Evolutionary conservation across 2,888 invertebrate species (phyloP).

Genomic region (Chrysolina oricalcia): DNA sequence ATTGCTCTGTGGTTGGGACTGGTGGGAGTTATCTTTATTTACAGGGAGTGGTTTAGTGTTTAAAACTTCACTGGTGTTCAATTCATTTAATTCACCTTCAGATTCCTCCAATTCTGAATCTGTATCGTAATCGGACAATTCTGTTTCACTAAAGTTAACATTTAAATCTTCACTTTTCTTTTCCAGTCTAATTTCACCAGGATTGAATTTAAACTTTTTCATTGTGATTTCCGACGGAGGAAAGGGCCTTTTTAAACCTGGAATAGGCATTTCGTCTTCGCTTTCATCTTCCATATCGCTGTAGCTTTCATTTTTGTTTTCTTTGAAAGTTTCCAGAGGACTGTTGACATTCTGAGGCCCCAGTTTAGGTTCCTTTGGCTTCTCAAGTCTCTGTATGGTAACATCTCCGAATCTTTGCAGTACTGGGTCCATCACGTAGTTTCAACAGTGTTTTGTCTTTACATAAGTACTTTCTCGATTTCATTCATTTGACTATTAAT

Average conservation of each 20-base stretch:
- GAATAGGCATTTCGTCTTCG: slow-evolving; percentile 55
- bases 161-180: slow-evolving; percentile 58
- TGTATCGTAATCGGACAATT: slow-evolving; percentile 68
- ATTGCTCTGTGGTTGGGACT: slow-evolving; percentile 34
- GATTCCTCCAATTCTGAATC: slow-evolving; percentile 69
- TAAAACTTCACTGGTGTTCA: slow-evolving; percentile 51
- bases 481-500: slow-evolving; percentile 28
- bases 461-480: slow-evolving; percentile 37
- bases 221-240: slow-evolving; percentile 58
- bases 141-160: slow-evolving; percentile 65
- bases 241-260: slow-evolving; percentile 58
- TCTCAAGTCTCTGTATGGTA: slow-evolving; percentile 74
- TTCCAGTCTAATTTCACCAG: slow-evolving; percentile 51
- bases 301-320: slow-evolving; percentile 56
- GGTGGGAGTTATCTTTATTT: slow-evolving; percentile 38
- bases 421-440: slow-evolving; percentile 73
- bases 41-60: slow-evolving; percentile 49
- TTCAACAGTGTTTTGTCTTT: slow-evolving; percentile 32
- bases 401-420: slow-evolving; percentile 77
- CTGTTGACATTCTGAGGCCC: slow-evolving; percentile 54
- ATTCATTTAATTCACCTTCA: slow-evolving; percentile 70
- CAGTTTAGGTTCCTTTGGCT: slow-evolving; percentile 64
- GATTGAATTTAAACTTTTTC: slow-evolving; percentile 62
- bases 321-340: slow-evolving; percentile 56
- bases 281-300: slow-evolving; percentile 58